Conservation (phyloP, 1,140 invertebrate genomes). For the Bacillus rossius region DNA sequence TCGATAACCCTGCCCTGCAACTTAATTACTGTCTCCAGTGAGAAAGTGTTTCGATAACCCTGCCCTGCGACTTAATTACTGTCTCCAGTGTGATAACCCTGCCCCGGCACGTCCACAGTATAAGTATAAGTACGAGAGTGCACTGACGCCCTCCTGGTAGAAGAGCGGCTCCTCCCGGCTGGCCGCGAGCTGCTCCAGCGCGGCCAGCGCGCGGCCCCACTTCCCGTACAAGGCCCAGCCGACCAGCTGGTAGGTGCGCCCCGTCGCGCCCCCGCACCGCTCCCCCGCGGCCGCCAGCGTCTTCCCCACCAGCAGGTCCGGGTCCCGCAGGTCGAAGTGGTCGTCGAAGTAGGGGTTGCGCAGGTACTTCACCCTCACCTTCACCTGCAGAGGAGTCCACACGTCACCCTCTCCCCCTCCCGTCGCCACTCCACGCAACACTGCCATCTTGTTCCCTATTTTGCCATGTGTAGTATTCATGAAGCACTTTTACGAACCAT, state of each 20-base stretch:
- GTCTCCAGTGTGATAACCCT: no score
- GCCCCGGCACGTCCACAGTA: no score
- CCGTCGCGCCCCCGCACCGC: slow-evolving; percentile 46
- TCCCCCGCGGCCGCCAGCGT: slow-evolving; percentile 60
- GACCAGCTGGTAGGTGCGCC: slow-evolving; percentile 58
- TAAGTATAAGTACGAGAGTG: no score
- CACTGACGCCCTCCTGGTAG: slow-evolving; percentile 4
- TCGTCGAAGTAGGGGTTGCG: slow-evolving; percentile 79
- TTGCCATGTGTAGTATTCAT: no score
- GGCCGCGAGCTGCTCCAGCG: slow-evolving; percentile 40
- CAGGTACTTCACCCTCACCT: slow-evolving; percentile 70
- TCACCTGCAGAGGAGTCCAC: slow-evolving; percentile 42
- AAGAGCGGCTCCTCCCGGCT: background rate
- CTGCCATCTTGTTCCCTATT: no score
- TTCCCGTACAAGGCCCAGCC: slow-evolving; percentile 64
- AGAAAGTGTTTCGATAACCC: no score
- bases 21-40: no score
- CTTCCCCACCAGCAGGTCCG: slow-evolving; percentile 67
- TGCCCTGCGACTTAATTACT: no score
- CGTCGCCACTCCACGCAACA: background rate
- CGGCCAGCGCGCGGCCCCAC: slow-evolving; percentile 47
- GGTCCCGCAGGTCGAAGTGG: slow-evolving; percentile 76
- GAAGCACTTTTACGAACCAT: no score
- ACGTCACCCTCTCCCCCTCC: background rate
- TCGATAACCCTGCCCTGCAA: no score